These are phyloP conservation scores for Eulemur macaco DNA, from an alignment of 2,113 vertebrate genomes.

Conservation along the genomic window DNA sequence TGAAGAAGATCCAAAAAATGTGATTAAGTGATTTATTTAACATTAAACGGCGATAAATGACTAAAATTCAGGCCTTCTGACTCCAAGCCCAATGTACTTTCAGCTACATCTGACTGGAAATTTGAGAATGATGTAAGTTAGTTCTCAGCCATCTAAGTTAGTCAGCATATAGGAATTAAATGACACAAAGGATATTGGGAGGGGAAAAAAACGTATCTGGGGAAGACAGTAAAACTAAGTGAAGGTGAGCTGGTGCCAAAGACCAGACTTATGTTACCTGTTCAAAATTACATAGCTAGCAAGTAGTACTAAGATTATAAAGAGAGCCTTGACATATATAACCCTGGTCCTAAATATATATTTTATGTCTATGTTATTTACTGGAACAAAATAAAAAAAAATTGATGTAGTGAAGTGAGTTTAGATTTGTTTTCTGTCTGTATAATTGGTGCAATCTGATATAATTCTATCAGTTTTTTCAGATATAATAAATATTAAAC, in stretches of 20 bases:
- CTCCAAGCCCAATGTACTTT: neutral
- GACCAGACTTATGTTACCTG: neutral
- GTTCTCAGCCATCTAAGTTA: neutral
- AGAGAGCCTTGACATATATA: neutral
- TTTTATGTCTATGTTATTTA: neutral
- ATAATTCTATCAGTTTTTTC: neutral
- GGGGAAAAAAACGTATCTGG: neutral
- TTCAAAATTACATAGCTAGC: neutral
- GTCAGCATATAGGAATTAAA: neutral
- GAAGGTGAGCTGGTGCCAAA: neutral
- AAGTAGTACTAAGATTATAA: neutral
- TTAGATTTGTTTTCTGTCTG: neutral
- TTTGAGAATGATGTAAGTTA: neutral
- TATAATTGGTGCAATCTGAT: neutral
- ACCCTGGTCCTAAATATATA: neutral
- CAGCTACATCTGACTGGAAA: neutral
- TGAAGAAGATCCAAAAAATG: neutral
- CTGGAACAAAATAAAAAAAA: neutral
- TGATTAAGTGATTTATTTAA: neutral
- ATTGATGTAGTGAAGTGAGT: neutral
- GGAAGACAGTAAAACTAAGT: neutral
- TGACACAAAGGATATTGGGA: neutral
- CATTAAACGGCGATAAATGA: neutral
- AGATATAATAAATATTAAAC: slow-evolving; percentile 19
- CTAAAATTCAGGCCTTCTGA: neutral